A percentile compares a stretch with the other conserved stretches of the same genome.
These are phyloP conservation scores for Cebidichthys violaceus DNA, from an alignment of 2,113 vertebrate species.

Conservation along the genomic window DNA sequence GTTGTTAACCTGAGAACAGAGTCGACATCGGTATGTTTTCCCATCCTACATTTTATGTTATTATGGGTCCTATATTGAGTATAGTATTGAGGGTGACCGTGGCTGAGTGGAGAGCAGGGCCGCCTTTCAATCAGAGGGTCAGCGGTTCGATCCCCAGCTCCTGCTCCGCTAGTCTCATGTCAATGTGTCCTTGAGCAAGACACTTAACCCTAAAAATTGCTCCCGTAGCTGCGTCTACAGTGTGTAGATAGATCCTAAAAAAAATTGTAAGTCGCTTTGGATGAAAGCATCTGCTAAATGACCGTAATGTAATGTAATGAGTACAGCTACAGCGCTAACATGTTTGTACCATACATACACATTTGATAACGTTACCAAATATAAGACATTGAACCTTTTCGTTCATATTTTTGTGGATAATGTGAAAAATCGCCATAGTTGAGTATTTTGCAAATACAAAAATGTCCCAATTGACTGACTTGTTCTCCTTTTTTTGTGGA, in stretches of 20 bases:
- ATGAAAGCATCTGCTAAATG: too few species aligned
- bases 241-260: too few species aligned
- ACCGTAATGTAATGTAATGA: too few species aligned
- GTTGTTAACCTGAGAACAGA: constrained; percentile 1
- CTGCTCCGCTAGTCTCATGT: too few species aligned
- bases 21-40: not conserved
- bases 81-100: too few species aligned
- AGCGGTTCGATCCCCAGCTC: too few species aligned
- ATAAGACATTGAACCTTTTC: not conserved
- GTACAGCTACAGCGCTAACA: not conserved
- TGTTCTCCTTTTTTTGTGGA: not conserved
- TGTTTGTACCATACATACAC: not conserved
- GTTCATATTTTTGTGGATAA: not conserved
- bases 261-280: too few species aligned
- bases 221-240: too few species aligned
- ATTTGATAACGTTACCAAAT: not conserved
- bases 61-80: not conserved
- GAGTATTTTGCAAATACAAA: not conserved
- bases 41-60: not conserved
- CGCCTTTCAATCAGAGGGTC: too few species aligned
- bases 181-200: too few species aligned
- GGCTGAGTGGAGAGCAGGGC: too few species aligned
- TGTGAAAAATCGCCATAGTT: not conserved
- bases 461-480: not conserved
- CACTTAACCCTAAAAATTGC: too few species aligned